Evolutionary conservation across 2,113 vertebrate genomes (phyloP).

Genomic region (Clarias batrachus): DNA sequence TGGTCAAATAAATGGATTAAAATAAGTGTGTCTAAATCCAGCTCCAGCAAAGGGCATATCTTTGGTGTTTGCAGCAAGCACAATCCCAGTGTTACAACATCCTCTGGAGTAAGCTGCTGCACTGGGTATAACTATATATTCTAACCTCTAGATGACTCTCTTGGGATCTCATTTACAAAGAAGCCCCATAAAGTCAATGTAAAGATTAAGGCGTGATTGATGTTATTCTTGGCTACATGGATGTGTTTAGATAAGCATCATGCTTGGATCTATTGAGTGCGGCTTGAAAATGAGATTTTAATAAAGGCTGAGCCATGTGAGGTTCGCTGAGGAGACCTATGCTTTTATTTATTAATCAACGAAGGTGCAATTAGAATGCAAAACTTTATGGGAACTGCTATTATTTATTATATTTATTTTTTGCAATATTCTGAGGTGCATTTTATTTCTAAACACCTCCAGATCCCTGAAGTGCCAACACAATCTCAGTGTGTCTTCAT

Average conservation of each 20-base stretch:
- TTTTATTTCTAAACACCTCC: neutral
- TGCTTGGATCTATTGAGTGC: neutral
- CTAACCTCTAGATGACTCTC: neutral
- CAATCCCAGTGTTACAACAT: constrained; percentile 26
- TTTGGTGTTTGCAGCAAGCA: neutral
- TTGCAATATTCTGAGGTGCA: neutral
- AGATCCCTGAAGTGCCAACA: neutral
- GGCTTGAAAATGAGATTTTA: neutral
- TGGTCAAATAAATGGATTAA: neutral
- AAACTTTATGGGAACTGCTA: neutral
- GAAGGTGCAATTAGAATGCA: neutral
- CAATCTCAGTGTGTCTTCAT: neutral
- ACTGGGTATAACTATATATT: neutral
- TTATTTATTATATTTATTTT: neutral
- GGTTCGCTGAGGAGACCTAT: neutral
- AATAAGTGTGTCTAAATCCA: neutral
- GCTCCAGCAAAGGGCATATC: neutral
- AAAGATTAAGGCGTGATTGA: neutral
- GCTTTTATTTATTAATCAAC: neutral
- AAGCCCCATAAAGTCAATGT: constrained; percentile 4
- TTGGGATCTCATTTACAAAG: constrained; percentile 36
- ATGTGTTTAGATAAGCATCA: neutral
- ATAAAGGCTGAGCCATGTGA: neutral
- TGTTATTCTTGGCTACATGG: neutral
- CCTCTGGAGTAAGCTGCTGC: constrained; percentile 6